Base-by-base conservation (phyloP, 1,140 invertebrate genomes). In the Carposina sasakii region DNA sequence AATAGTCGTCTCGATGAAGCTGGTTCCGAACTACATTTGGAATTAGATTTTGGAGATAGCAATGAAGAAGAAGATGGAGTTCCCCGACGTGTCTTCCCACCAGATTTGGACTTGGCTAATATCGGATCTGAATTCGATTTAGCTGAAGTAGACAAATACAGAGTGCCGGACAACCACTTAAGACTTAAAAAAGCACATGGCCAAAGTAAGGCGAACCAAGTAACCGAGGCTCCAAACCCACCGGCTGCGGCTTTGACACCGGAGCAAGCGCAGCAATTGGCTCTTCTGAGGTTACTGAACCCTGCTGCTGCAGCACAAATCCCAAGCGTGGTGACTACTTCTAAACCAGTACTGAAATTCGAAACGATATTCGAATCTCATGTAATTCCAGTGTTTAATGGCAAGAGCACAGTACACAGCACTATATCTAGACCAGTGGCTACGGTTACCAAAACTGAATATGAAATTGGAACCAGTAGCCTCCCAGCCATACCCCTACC, bases 1-100 rank as follows among this genome's bases (percentile, higher is more conserved):
- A 95, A 95, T 55, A 94, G 92, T 37, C 90, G 91, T 34, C 82
- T 94, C 21, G 93, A 96, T 66, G 93, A 95, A 81, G 93, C 94
- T n/a, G 94, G 93, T 1, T 94, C 93, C 1, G 94, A 96, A 73
- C 71, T 96, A 5, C 92, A 95, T 64, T 81, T 95, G 39, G 93
- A 96, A 69, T 76, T 96, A 10, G 93, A 96, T 64, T 93, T 94
- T 60, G 91, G 93, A 6, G 93, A 95, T 60, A 91, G 94, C 22
- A 91, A 93, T 58, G 88, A 92, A 54, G 90, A 93, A 31, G 90
- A 91, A 40, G 87, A 88, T 46, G 87, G 87, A 16, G 90, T 91
- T 33, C 78, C 88, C 13, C 87, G 89, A 31, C 79, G 87, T 24
- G 88, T 90, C 6, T 89, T 92, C 6, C 88, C 87, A 13, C 67